A percentile compares a stretch with the other conserved stretches of the same genome.
These are phyloP conservation scores for Lathronympha strigana DNA, from an alignment of 2,888 invertebrate genomes.

Conservation along the genomic window DNA sequence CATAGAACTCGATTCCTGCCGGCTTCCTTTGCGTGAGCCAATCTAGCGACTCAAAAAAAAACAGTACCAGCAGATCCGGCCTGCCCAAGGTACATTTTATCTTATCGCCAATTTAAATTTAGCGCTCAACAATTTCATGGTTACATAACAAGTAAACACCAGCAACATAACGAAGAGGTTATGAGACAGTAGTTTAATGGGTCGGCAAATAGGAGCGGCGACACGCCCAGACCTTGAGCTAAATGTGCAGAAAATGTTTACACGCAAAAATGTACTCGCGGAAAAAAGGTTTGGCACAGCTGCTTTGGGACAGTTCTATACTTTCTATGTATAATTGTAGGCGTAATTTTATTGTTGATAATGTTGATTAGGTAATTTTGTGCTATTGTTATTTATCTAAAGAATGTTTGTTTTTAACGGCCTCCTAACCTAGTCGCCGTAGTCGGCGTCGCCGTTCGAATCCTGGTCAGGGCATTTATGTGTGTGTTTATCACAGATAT, in stretches of 20 bases:
- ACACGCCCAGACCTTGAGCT: slow-evolving; percentile 73
- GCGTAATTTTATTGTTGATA: not conserved
- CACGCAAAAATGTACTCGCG: slow-evolving; percentile 51
- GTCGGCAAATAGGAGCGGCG: slow-evolving; percentile 71
- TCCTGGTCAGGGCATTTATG: too few species aligned
- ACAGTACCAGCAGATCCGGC: too few species aligned
- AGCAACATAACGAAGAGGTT: slow-evolving; percentile 32
- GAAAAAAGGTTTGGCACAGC: slow-evolving; percentile 44
- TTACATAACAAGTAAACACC: not conserved
- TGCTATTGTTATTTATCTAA: too few species aligned
- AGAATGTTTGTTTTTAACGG: too few species aligned
- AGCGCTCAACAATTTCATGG: not conserved
- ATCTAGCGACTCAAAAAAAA: too few species aligned
- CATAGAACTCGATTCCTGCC: too few species aligned
- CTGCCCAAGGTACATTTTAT: not conserved
- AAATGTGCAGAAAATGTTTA: slow-evolving; percentile 46
- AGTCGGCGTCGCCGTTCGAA: too few species aligned
- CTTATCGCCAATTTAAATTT: not conserved
- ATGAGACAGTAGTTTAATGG: slow-evolving; percentile 67
- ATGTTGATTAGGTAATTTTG: too few species aligned
- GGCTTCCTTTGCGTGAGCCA: too few species aligned
- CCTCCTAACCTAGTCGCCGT: too few species aligned
- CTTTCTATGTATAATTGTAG: not conserved
- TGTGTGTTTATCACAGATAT: too few species aligned
- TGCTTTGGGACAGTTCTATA: not conserved